Percentiles rank a stretch among this genome's conserved stretches.
phyloP scores from a whole-genome alignment of 2,797 vertebrate genomes.

The Streptopelia turtur region DNA sequence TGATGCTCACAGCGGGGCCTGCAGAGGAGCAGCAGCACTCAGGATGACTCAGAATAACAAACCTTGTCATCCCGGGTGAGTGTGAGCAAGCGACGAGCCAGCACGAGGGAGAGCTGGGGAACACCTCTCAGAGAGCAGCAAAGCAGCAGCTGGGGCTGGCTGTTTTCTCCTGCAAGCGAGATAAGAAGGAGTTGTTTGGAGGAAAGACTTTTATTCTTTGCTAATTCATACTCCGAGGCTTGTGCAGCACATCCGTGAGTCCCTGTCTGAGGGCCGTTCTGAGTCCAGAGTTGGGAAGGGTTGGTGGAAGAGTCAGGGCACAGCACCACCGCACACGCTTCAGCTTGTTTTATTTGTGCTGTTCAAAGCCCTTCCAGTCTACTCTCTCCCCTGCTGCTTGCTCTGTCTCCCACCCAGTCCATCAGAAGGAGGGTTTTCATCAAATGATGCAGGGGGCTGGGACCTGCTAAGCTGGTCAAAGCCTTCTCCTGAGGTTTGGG shows the following conservation, averaged over 20 bases:
- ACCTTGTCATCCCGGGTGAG: neutral
- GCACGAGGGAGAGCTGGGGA: neutral
- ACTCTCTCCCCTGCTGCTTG: neutral
- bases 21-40: neutral
- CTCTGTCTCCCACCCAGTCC: neutral
- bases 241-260: neutral
- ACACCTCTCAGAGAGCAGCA: accelerated
- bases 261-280: neutral
- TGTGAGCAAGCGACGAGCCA: accelerated
- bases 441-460: accelerated
- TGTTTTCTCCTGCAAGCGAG: neutral
- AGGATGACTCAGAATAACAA: slow-evolving; percentile 3
- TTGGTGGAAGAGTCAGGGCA: neutral
- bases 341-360: neutral
- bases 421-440: neutral
- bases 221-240: neutral
- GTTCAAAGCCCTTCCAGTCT: neutral
- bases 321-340: accelerated
- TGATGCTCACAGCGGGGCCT: neutral
- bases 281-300: neutral
- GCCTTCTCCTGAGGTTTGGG: neutral
- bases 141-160: neutral
- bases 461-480: neutral
- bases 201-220: neutral
- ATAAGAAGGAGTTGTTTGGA: neutral